Base-by-base conservation (phyloP, 2,888 invertebrate species). In the Polydesmus complanatus region DNA sequence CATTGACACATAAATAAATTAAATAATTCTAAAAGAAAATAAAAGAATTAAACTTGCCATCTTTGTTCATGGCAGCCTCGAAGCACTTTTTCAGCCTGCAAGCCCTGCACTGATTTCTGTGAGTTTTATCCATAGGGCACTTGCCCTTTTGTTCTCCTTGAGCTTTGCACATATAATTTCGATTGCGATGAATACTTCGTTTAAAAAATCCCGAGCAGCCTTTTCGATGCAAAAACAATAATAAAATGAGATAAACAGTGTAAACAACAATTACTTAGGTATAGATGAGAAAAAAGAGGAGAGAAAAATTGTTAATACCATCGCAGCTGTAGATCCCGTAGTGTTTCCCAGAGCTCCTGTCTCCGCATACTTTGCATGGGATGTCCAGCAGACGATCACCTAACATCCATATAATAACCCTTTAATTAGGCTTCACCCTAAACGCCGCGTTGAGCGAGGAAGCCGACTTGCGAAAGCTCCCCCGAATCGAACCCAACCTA, bases 251-350 rank as follows among this genome's bases (percentile, higher is more conserved):
- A n/a, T n/a, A n/a, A n/a, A n/a, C n/a, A n/a, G 48, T 18, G 11
- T 14, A 47, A 47, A 47, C 18, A 18, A 14, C 48, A 47, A 18
- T 14, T 11, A 47, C 11, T 47, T 47, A 47, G 48, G 48, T 14
- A 47, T 47, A 11, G 48, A 14, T 14, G 48, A 47, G 48, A 14
- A 18, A 47, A 18, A 18, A 11, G 18, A 47, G 18, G 48, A 21
- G 51, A 21, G n/a, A 14, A 51, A 5, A 19, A 5, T n/a, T 51
- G n/a, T 5, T 11, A 19, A 83, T 78, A 92, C 97, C 97, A 79
- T 98, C 97, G 74, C 97, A 98, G 72, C 95, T 94, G 78, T 95
- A 98, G 72, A 98, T 97, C 67, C 97, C 97, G 78, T 98, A 98
- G 78, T 98, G 97, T 78, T 97, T 98, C 62, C 98, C 97, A 18